Base-by-base conservation (phyloP, 2,888 invertebrate species). In the Orgyia antiqua region DNA sequence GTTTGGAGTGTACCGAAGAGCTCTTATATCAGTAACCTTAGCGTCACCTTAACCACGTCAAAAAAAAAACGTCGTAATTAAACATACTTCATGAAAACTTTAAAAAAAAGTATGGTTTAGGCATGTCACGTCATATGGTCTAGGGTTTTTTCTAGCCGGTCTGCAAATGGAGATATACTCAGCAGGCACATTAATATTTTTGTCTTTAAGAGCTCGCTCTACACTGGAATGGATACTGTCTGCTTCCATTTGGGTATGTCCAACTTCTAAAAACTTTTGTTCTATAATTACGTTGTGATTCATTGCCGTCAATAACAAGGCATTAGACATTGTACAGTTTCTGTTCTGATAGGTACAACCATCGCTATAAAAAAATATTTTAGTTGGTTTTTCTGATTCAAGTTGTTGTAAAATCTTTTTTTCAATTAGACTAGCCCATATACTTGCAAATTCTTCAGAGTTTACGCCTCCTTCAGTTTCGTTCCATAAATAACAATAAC, bases 371-470 rank as follows among this genome's bases (percentile, higher is more conserved):
- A 27, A 10, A 29, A 23, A 29, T 20, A 2, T 20, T 20, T 20
- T 29, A 3, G n/a, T 23, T 10, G n/a, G 11, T 29, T 11, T 17
- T 29, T 17, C 4, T 4, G 24, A 17, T n/a, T 24, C 17, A 11
- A 29, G 2, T 27, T 27, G 11, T 17, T 10, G 10, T 27, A 19
- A 17, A 11, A 36, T 11, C 4, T 33, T 23, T 5, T 29, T 31
- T 32, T 32, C 32, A 5, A 39, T 21, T 17, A 36, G 34, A 23
- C 26, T 11, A 9, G 24, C 10, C 28, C 30, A 39, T 20, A 43
- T 39, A 21, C 29, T 18, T n/a, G 42, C 36, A 42, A 45, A 45
- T 10, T 40, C 45, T 21, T 42, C 40, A 9, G 42, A 24, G 28
- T 42, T 40, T 6, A 42, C 10, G 9, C 42, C 38, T 23, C 45